Evolutionary conservation across 2,113 vertebrate genomes (phyloP).

Genomic region (Atlantisia rogersi): DNA sequence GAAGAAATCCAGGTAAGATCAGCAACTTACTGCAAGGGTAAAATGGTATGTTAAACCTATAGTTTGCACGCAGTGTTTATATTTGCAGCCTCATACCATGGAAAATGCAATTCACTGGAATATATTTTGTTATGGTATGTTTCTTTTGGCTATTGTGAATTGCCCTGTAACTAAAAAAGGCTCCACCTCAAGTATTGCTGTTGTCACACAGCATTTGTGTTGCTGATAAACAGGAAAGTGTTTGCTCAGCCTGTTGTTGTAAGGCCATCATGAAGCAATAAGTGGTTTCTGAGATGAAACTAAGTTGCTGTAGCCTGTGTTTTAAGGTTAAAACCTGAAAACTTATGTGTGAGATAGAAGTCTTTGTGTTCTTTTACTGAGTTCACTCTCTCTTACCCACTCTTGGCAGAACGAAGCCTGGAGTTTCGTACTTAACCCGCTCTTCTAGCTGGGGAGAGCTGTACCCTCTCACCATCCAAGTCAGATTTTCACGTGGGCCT

Average conservation of each 20-base stretch:
- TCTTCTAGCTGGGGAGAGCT: not conserved
- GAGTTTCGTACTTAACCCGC: not conserved
- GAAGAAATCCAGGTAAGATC: not conserved
- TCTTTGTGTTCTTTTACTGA: not conserved
- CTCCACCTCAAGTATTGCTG: not conserved
- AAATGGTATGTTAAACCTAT: not conserved
- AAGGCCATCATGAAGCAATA: not conserved
- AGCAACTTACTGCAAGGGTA: not conserved
- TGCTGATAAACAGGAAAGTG: not conserved
- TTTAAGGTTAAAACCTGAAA: slow-evolving; percentile 37
- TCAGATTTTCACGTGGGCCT: not conserved
- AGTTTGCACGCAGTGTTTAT: not conserved
- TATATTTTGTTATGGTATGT: not conserved
- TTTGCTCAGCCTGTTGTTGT: not conserved
- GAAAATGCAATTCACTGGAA: not conserved
- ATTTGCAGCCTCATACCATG: not conserved
- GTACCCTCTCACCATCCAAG: not conserved
- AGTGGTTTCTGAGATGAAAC: slow-evolving; percentile 11
- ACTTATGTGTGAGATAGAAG: not conserved
- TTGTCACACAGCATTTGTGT: not conserved
- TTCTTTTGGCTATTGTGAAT: not conserved
- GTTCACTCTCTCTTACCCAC: not conserved
- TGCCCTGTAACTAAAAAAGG: not conserved
- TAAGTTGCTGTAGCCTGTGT: not conserved
- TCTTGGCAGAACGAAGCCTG: not conserved